Evolutionary conservation across 2,888 invertebrate genomes (phyloP).

Genomic region (Drosophila testacea): DNA sequence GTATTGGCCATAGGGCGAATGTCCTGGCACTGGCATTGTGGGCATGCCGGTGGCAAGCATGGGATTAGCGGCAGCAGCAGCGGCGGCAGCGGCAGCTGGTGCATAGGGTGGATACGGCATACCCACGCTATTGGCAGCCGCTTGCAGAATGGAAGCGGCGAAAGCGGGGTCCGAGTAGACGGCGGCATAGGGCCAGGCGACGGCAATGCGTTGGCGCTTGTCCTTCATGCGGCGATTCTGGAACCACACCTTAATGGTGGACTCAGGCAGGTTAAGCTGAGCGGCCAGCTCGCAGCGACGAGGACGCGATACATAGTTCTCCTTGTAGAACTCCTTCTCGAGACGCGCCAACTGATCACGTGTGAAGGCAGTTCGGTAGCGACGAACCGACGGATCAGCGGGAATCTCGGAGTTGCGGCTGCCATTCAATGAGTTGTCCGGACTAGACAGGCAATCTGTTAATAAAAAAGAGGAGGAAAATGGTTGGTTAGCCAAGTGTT

Average conservation of each 20-base stretch:
- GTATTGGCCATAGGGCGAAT: conserved; percentile 83
- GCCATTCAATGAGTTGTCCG: conserved; percentile 83
- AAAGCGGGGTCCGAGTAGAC: conserved; percentile 97
- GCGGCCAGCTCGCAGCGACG: conserved; percentile 97
- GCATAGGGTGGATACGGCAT: conserved; percentile 88
- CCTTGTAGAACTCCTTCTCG: conserved; percentile 98
- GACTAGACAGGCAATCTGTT: conserved; percentile 86
- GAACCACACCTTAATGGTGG: conserved; percentile 99
- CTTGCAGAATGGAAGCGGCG: conserved; percentile 96
- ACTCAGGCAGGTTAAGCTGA: conserved; percentile 96
- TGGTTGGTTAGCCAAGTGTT: conserved; percentile 34
- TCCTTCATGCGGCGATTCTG: conserved; percentile 88
- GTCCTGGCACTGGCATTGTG: conserved; percentile 86
- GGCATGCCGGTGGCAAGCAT: conserved; percentile 86
- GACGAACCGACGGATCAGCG: conserved; percentile 90
- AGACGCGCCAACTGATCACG: conserved; percentile 95
- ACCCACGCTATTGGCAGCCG: conserved; percentile 91
- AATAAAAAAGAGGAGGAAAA: conserved; percentile 27
- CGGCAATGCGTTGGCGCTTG: conserved; percentile 96
- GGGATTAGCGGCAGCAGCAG: conserved; percentile 84
- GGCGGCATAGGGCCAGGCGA: conserved; percentile 97
- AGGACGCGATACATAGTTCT: conserved; percentile 98
- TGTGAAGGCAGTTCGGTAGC: conserved; percentile 98
- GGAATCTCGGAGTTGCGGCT: conserved; percentile 83
- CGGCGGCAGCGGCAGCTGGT: conserved; percentile 66